Conservation (phyloP, 2,797 vertebrate genomes). For the Syndactyla subalaris region DNA sequence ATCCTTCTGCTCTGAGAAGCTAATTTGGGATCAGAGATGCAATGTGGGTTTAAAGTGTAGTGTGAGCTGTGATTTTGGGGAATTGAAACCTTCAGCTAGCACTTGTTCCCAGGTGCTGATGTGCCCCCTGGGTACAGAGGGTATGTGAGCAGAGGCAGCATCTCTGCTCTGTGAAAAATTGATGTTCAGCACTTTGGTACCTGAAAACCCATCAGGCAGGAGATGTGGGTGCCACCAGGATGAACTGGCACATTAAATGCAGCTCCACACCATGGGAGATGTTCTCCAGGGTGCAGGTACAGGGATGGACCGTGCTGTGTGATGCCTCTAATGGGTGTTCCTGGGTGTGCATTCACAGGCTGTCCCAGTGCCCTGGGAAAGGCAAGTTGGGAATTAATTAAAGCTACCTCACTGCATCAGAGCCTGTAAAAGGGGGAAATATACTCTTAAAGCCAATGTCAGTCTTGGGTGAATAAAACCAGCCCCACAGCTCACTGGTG, state of each 20-base stretch:
- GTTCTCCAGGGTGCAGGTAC: constrained; percentile 47
- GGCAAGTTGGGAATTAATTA: constrained; percentile 15
- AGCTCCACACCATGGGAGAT: neutral
- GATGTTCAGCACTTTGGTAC: neutral
- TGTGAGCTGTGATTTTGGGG: neutral
- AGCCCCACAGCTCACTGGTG: neutral
- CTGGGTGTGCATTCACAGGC: constrained; percentile 25
- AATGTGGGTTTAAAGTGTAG: rapidly evolving
- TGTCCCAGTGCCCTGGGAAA: neutral
- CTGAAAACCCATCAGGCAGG: neutral
- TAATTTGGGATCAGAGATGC: neutral
- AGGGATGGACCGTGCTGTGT: constrained; percentile 38
- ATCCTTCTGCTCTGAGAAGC: neutral
- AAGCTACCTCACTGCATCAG: neutral
- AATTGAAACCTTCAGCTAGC: neutral
- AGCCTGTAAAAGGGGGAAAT: neutral
- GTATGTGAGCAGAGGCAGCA: neutral
- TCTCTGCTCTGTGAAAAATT: neutral
- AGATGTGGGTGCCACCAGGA: neutral
- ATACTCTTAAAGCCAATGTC: neutral
- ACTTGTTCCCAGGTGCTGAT: neutral
- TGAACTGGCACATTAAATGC: neutral
- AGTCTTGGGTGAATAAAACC: neutral
- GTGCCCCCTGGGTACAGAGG: too few species aligned
- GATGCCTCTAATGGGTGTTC: constrained; percentile 57